Conservation (phyloP, 2,113 vertebrate species). For the Laterallus jamaicensis region DNA sequence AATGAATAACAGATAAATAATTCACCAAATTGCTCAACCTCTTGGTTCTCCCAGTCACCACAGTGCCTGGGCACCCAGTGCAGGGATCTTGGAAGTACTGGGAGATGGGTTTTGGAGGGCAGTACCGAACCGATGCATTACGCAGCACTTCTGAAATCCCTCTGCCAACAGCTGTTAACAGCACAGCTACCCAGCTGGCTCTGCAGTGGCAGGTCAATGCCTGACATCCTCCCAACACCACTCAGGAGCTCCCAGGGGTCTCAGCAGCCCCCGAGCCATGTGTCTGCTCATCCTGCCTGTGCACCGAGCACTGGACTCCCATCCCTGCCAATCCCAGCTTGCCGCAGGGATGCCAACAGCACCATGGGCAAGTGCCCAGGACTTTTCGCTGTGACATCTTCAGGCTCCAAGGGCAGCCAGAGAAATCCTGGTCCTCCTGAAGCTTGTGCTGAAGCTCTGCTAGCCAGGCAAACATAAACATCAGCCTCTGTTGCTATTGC, state of each 20-base stretch:
- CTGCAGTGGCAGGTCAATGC: rapidly evolving
- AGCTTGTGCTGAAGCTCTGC: neutral
- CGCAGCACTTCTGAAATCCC: neutral
- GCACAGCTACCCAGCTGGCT: neutral
- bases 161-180: neutral
- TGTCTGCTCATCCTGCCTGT: neutral
- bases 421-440: neutral
- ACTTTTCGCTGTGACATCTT: neutral
- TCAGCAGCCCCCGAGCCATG: neutral
- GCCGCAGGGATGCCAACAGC: neutral
- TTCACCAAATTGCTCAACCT: neutral
- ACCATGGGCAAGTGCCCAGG: neutral
- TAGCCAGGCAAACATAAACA: neutral
- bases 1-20: constrained; percentile 49
- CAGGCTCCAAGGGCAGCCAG: neutral
- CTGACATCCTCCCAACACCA: neutral
- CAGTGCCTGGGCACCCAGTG: neutral
- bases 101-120: neutral
- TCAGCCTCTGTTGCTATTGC: neutral
- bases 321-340: neutral
- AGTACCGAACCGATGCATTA: neutral
- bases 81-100: neutral
- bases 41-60: neutral
- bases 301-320: neutral
- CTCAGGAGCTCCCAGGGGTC: neutral